These are phyloP conservation scores for Drosophila micromelanica DNA, from an alignment of 1,140 invertebrate genomes.

Conservation along the genomic window DNA sequence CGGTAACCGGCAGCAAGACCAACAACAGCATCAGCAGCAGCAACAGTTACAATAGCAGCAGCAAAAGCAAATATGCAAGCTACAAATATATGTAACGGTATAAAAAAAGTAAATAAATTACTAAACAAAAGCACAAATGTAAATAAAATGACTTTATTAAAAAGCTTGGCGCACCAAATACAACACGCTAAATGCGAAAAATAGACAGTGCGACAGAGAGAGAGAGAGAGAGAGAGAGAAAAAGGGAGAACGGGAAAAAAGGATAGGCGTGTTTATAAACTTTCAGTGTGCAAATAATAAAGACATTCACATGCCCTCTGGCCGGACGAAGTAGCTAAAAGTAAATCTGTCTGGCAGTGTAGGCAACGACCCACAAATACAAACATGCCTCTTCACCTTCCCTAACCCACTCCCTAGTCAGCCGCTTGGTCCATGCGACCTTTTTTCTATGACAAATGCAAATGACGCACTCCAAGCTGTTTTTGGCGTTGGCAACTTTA, in stretches of 20 bases:
- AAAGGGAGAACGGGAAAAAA: constrained; percentile 11
- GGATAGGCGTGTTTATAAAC: constrained; percentile 62
- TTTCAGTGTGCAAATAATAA: constrained; percentile 63
- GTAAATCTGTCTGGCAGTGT: constrained; percentile 37
- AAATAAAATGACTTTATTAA: constrained; percentile 82
- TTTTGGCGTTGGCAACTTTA: constrained; percentile 35
- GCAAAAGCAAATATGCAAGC: constrained; percentile 50
- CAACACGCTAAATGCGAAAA: constrained; percentile 11
- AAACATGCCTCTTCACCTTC: background rate
- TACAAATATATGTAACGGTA: constrained; percentile 41
- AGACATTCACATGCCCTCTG: constrained; percentile 51
- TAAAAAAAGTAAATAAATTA: constrained; percentile 74
- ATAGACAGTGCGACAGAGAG: constrained; percentile 1
- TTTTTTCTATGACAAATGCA: constrained; percentile 72
- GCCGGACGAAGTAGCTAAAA: constrained; percentile 1
- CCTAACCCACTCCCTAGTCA: background rate
- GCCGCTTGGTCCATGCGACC: constrained; percentile 33
- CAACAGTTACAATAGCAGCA: constrained; percentile 31
- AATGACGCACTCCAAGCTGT: constrained; percentile 58
- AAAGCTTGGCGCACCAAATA: constrained; percentile 38
- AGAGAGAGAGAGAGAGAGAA: constrained; percentile 3
- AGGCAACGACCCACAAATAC: background rate
- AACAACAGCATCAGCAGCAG: constrained; percentile 10
- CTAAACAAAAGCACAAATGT: constrained; percentile 77
- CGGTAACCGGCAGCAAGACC: constrained; percentile 29